Evolutionary conservation across 2,113 vertebrate species (phyloP).

Genomic region (Cyphomyrus discorhynchus): DNA sequence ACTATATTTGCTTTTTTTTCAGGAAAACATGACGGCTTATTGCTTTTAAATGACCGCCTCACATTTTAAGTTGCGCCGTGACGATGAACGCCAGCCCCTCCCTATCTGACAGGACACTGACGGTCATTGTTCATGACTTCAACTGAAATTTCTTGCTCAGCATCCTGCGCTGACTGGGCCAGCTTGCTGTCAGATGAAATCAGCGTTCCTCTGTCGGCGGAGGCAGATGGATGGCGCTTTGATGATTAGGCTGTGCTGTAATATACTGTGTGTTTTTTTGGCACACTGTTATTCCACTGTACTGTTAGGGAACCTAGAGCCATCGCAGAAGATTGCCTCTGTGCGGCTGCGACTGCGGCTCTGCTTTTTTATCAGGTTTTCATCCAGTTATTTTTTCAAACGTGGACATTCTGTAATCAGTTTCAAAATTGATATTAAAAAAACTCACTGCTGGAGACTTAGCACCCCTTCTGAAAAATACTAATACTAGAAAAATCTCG

Average conservation of each 20-base stretch:
- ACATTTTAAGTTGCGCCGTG: neutral
- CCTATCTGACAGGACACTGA: conserved; percentile 29
- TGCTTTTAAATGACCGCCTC: neutral
- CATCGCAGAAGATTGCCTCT: neutral
- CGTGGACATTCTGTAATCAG: neutral
- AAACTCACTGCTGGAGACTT: neutral
- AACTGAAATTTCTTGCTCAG: conserved; percentile 51
- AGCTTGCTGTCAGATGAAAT: conserved; percentile 58
- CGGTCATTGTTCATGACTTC: conserved; percentile 32
- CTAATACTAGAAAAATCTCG: neutral
- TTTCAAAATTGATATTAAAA: neutral
- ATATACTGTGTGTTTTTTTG: neutral
- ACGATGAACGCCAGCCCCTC: conserved; percentile 23
- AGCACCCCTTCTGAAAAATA: neutral
- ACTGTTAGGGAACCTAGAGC: neutral
- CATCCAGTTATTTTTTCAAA: neutral
- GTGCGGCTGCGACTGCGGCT: neutral
- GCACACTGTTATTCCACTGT: neutral
- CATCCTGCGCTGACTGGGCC: conserved; percentile 46
- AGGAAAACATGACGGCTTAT: neutral
- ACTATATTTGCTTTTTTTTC: no score
- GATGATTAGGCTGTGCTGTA: conserved; percentile 50
- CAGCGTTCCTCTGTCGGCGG: conserved; percentile 46
- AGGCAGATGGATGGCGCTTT: conserved; percentile 56
- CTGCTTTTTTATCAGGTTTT: neutral